Evolutionary conservation across 2,113 vertebrate genomes (phyloP).

Genomic region (Cyrtonyx montezumae): DNA sequence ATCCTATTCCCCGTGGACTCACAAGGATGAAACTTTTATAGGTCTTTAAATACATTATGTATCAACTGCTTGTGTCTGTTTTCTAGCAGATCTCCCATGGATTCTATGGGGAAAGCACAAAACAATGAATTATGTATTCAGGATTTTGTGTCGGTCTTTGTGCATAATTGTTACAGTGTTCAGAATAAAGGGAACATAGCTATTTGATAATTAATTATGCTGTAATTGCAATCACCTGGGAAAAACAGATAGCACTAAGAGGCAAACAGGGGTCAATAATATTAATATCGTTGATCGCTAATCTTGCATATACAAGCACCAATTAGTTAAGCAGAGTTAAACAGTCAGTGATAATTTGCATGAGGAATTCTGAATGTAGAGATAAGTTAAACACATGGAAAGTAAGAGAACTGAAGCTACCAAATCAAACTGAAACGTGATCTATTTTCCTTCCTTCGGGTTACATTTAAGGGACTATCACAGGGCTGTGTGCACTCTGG

Average conservation of each 20-base stretch:
- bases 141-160: neutral
- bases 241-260: neutral
- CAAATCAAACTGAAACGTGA: neutral
- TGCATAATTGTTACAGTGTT: slow-evolving; percentile 16
- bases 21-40: slow-evolving; percentile 40
- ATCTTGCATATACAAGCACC: slow-evolving; percentile 29
- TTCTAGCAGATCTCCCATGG: neutral
- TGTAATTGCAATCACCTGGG: slow-evolving; percentile 50
- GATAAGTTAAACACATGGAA: neutral
- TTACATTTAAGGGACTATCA: neutral
- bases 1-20: neutral
- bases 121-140: slow-evolving; percentile 4
- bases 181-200: neutral
- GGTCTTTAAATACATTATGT: slow-evolving; percentile 46
- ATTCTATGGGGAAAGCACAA: slow-evolving; percentile 2
- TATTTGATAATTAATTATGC: slow-evolving; percentile 39
- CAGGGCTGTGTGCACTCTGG: neutral
- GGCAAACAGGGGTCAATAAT: slow-evolving; percentile 40
- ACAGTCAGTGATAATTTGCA: slow-evolving; percentile 25
- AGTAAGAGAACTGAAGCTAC: neutral
- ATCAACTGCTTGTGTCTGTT: slow-evolving; percentile 17
- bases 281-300: slow-evolving; percentile 46
- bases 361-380: neutral
- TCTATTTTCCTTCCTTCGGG: neutral
- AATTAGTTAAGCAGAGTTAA: slow-evolving; percentile 58